Evolutionary conservation across 2,888 invertebrate species (phyloP).

Genomic region (Formica aserva): DNA sequence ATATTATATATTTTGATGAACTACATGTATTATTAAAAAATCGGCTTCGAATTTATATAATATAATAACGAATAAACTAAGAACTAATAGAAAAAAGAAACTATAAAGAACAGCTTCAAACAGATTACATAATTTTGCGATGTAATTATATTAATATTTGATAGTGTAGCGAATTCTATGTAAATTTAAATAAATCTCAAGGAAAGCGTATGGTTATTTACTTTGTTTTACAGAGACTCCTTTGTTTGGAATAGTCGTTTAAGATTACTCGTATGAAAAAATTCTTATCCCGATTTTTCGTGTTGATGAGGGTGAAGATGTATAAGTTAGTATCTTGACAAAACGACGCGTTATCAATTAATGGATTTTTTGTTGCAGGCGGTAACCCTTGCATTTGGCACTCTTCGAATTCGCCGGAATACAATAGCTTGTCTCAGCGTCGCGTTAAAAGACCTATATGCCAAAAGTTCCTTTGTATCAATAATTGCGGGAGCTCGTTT

Average conservation of each 20-base stretch:
- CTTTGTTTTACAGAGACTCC: not conserved
- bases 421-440: not conserved
- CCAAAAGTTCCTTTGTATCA: conserved; percentile 59
- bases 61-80: not conserved
- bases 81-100: not conserved
- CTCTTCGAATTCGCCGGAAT: not conserved
- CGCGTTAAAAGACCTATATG: not conserved
- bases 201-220: not conserved
- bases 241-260: not conserved
- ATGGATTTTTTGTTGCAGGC: conserved; percentile 63
- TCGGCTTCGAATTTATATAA: not conserved
- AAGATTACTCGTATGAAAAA: not conserved
- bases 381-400: conserved; percentile 17
- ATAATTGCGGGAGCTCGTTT: conserved; percentile 70
- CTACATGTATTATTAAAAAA: not conserved
- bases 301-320: not conserved
- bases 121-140: not conserved
- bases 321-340: not conserved
- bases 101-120: not conserved
- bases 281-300: not conserved
- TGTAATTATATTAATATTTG: not conserved
- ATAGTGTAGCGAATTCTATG: not conserved
- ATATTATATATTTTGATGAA: not conserved
- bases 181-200: not conserved
- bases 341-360: conserved; percentile 6